These are phyloP conservation scores for Hirtodrosophila duncani DNA, from an alignment of 2,888 invertebrate species.

Conservation along the genomic window DNA sequence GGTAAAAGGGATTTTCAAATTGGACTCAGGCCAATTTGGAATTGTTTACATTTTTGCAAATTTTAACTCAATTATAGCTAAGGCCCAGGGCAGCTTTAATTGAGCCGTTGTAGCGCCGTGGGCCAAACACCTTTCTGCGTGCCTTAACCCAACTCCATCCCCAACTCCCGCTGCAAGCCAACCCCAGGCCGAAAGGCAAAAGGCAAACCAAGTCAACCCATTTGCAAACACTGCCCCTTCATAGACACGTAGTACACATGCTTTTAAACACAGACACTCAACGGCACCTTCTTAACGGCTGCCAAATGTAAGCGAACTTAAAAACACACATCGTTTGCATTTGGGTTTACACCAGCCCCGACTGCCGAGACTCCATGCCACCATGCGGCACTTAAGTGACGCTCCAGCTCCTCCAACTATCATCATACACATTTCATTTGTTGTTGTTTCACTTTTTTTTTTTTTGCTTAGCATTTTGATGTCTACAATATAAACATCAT, in stretches of 20 bases:
- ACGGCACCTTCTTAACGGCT: slow-evolving; percentile 49
- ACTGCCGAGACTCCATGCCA: not conserved
- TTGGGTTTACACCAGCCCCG: slow-evolving; percentile 21
- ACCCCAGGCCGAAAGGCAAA: not conserved
- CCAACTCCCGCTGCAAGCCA: slow-evolving; percentile 11
- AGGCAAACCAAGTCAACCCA: slow-evolving; percentile 4
- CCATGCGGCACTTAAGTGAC: slow-evolving; percentile 63
- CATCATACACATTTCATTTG: slow-evolving; percentile 37
- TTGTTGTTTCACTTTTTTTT: slow-evolving; percentile 12
- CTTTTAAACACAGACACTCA: slow-evolving; percentile 62
- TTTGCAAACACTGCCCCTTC: slow-evolving; percentile 20
- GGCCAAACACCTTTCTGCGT: slow-evolving; percentile 39
- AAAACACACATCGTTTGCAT: slow-evolving; percentile 71
- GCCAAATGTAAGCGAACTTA: slow-evolving; percentile 72
- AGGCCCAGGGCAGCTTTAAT: slow-evolving; percentile 46
- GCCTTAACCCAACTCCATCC: too few species aligned
- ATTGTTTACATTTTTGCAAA: not conserved
- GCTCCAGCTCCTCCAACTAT: slow-evolving; percentile 66
- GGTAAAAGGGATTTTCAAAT: not conserved
- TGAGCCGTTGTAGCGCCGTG: slow-evolving; percentile 52
- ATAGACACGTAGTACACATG: slow-evolving; percentile 42
- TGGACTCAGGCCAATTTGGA: too few species aligned
- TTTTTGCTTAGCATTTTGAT: slow-evolving; percentile 45
- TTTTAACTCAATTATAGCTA: slow-evolving; percentile 4
- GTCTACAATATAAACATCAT: slow-evolving; percentile 70